Evolutionary conservation across 2,113 vertebrate species (phyloP).

Genomic region (Glaucomys volans): DNA sequence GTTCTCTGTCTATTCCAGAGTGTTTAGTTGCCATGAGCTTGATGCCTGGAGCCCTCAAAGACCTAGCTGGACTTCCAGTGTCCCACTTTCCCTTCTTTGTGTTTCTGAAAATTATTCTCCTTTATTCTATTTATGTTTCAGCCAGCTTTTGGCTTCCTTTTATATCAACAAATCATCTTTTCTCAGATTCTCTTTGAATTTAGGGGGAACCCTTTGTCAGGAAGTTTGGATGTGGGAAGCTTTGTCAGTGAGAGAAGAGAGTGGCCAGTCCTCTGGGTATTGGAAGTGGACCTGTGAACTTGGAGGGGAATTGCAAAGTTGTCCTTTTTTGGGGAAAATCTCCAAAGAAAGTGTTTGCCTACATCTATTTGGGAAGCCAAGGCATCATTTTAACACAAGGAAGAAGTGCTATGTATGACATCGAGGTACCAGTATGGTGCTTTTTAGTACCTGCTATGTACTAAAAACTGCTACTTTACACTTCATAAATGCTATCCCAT

Average conservation of each 20-base stretch:
- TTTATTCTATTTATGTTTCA: not conserved
- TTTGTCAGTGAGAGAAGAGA: not conserved
- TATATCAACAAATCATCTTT: not conserved
- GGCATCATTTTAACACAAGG: conserved; percentile 20
- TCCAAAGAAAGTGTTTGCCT: conserved; percentile 39
- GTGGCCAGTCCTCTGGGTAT: not conserved
- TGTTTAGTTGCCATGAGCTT: not conserved
- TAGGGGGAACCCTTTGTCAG: conserved; percentile 13
- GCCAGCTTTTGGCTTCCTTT: not conserved
- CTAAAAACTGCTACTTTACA: conserved; percentile 32
- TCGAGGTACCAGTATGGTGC: not conserved
- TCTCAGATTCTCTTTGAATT: conserved; percentile 19
- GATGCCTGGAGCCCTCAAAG: not conserved
- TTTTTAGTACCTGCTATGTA: not conserved
- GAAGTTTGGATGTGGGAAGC: not conserved
- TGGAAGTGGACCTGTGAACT: conserved; percentile 1
- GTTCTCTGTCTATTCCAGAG: not conserved
- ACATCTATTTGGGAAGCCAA: not conserved
- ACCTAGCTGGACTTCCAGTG: not conserved
- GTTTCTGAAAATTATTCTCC: not conserved
- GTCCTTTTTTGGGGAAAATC: not conserved
- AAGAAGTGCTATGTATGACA: conserved; percentile 39
- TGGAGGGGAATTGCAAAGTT: conserved; percentile 46
- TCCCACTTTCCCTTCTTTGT: not conserved
- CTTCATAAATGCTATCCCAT: conserved; percentile 16